These are phyloP conservation scores for Margaritifera margaritifera DNA, from an alignment of 2,888 invertebrate species.

Conservation along the genomic window DNA sequence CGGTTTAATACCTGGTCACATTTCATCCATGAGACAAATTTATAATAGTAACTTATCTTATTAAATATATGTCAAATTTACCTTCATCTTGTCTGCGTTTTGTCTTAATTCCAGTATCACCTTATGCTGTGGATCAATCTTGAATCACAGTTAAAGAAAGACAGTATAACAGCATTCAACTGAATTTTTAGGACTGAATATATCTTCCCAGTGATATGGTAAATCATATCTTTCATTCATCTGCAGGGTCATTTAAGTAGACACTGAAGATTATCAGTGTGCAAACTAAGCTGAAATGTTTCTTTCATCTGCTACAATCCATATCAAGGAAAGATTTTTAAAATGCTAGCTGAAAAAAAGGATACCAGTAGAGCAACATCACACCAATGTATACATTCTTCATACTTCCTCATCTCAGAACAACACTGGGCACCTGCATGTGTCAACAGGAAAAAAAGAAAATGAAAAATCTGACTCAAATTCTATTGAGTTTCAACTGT, in stretches of 20 bases:
- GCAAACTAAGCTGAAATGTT: too few relatives aligned
- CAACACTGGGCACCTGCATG: slow-evolving; percentile 84
- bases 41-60: not conserved
- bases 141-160: slow-evolving; percentile 25
- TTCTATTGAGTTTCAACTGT: too few relatives aligned
- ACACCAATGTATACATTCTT: slow-evolving; percentile 83
- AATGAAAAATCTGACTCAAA: too few relatives aligned
- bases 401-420: slow-evolving; percentile 79
- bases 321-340: too few relatives aligned
- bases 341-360: slow-evolving; percentile 17
- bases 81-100: slow-evolving; percentile 76
- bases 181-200: not conserved
- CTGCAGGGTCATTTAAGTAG: not conserved
- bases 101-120: slow-evolving; percentile 77
- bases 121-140: slow-evolving; percentile 76
- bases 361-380: slow-evolving; percentile 78
- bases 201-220: not conserved
- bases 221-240: not conserved
- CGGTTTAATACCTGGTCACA: not conserved
- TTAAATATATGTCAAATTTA: slow-evolving; percentile 49
- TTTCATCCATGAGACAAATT: not conserved
- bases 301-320: too few relatives aligned
- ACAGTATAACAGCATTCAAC: slow-evolving; percentile 1
- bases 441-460: too few relatives aligned
- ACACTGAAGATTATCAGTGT: too few relatives aligned